Base-by-base conservation (phyloP, 2,888 invertebrate genomes). In the Trimorus sp. region DNA sequence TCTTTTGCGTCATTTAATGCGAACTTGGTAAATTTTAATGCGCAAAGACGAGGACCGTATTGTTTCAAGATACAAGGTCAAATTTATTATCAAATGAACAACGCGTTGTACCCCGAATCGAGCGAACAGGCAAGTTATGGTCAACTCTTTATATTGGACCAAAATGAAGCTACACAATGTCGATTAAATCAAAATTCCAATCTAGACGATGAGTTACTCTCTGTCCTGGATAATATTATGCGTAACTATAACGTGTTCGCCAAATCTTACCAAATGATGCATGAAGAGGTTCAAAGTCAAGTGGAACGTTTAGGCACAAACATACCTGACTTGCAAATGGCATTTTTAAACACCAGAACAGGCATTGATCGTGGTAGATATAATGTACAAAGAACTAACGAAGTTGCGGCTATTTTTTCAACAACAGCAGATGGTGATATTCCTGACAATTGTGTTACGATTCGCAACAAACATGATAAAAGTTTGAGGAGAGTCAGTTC, bases 361-460 rank as follows among this genome's bases (percentile, higher is more conserved):
- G 83, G 84, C 53, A 48, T 82, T 38, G 83, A 83, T 73, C 42
- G 15, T 7, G 56, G 70, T 6, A 37, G 79, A 37, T 83, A 62
- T 15, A 77, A 80, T 56, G 48, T 59, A 14, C 70, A 76, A 58
- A 60, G 58, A 38, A 14, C 42, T 1, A 76, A 76, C 40, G 65
- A 73, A 53, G 77, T 38, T 14, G 77, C 83, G 8, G 79, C 79
- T 54, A 54, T 81, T 76, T 84, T 83, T 78, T 79, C 78, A 12
- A 85, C 82, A 9, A 80, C 76, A 11, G 84, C 83, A 53, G 82
- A 84, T 74, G 80, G 84, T 1, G 76, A 85, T 40, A 85, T 85
- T 70, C 83, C 84, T 8, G 79, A 83, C 48, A 79, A 79, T 36
- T 85, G 69, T 68, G 83, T 85, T 45, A 79, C 75, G n/a, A 79